Conservation (phyloP, 1,140 invertebrate species). For the Mya arenaria region DNA sequence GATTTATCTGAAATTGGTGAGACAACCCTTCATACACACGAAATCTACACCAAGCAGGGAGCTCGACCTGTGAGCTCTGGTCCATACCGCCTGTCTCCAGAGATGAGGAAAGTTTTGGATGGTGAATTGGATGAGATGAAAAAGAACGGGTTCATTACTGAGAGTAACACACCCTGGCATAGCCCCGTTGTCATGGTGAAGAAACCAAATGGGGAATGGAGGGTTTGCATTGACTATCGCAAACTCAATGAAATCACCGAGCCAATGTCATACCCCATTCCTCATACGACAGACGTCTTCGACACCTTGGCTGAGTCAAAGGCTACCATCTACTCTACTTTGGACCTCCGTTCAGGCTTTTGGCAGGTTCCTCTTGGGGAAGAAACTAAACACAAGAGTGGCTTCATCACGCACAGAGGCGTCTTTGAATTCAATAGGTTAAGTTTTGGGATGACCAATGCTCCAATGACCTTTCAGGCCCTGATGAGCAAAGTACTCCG, state of each 20-base stretch:
- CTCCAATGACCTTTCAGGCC: conserved; percentile 42
- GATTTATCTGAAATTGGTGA: conserved; percentile 55
- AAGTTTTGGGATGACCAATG: conserved; percentile 39
- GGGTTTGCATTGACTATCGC: conserved; percentile 83
- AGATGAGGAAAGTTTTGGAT: neutral
- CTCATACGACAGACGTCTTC: conserved; percentile 27
- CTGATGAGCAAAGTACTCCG: conserved; percentile 14
- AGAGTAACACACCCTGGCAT: conserved; percentile 80
- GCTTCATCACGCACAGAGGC: conserved; percentile 15
- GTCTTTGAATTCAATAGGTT: conserved; percentile 15
- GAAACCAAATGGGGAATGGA: conserved; percentile 79
- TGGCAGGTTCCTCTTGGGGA: conserved; percentile 30
- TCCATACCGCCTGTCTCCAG: neutral
- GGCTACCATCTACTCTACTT: neutral
- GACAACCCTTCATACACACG: conserved; percentile 17
- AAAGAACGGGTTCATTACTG: conserved; percentile 64
- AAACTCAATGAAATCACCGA: conserved; percentile 49
- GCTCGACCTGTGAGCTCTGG: conserved; percentile 26
- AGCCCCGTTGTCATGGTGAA: conserved; percentile 81
- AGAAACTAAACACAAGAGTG: conserved; percentile 26
- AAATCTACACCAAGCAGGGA: conserved; percentile 57
- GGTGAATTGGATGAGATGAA: conserved; percentile 26
- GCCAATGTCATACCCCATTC: conserved; percentile 36
- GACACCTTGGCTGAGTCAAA: conserved; percentile 46
- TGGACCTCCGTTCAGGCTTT: conserved; percentile 51